Conservation (phyloP, 2,797 vertebrate genomes). For the Neomorphus geoffroyi region DNA sequence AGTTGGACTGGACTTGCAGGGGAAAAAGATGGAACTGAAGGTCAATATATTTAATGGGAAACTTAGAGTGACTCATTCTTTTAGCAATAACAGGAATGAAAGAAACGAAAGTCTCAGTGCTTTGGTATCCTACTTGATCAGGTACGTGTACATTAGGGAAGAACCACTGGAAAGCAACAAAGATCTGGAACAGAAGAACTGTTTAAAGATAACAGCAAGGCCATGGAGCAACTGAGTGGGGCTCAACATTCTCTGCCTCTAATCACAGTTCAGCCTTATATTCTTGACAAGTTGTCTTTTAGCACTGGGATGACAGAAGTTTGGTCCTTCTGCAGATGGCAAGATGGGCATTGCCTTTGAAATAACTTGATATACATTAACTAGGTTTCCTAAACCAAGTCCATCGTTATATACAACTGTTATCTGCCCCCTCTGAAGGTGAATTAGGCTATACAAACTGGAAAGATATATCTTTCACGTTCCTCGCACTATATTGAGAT, state of each 20-base stretch:
- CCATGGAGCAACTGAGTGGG: rapidly evolving
- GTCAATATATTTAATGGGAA: background rate
- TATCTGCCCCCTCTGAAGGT: background rate
- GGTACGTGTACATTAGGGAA: background rate
- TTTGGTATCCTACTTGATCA: background rate
- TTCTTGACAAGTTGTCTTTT: background rate
- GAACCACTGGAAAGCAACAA: background rate
- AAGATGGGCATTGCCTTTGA: background rate
- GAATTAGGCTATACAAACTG: background rate
- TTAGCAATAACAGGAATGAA: background rate
- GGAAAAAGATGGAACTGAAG: background rate
- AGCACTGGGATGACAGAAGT: background rate
- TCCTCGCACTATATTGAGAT: background rate
- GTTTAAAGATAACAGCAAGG: background rate
- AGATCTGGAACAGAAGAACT: background rate
- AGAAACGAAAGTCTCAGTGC: background rate
- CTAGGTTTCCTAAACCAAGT: background rate
- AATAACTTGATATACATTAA: background rate
- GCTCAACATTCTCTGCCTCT: background rate
- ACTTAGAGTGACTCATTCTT: background rate
- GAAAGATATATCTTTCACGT: background rate
- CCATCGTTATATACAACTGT: background rate
- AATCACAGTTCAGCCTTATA: background rate
- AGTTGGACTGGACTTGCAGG: background rate
- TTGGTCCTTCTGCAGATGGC: background rate